Percentiles rank a stretch among this genome's conserved stretches.
Conservation (phyloP, 2,113 vertebrate species). For the Epinephelus cyanopodus region DNA sequence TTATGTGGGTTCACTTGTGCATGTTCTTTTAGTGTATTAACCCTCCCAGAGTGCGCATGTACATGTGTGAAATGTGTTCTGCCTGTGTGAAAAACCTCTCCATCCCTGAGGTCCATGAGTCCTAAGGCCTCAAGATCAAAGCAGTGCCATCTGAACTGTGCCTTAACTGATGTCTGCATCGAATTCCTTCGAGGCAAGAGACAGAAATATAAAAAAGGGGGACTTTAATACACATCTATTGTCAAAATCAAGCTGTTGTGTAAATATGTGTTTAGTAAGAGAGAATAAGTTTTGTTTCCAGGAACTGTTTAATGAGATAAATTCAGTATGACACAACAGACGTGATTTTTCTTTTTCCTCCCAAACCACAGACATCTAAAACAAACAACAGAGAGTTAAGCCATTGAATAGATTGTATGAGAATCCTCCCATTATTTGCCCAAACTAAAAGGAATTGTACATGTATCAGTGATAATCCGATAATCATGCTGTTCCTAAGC, state of each 20-base stretch:
- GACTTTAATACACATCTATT: not conserved
- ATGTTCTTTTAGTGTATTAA: constrained; percentile 48
- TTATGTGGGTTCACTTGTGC: constrained; percentile 56
- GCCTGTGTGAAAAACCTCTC: constrained; percentile 31
- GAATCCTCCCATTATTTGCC: constrained; percentile 94
- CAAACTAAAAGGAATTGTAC: constrained; percentile 90
- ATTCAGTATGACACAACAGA: constrained; percentile 1
- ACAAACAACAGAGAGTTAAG: constrained; percentile 64
- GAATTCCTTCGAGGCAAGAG: constrained; percentile 1
- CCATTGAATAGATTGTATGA: constrained; percentile 83
- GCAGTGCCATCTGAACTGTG: constrained; percentile 58
- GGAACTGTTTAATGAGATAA: not conserved
- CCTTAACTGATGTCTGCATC: constrained; percentile 16
- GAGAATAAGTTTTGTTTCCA: constrained; percentile 12
- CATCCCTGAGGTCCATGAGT: constrained; percentile 30
- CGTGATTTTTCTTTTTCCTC: no score
- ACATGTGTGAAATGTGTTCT: constrained; percentile 18
- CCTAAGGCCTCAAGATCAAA: constrained; percentile 75
- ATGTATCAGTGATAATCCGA: constrained; percentile 89
- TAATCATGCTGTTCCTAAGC: constrained; percentile 91
- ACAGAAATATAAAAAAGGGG: not conserved
- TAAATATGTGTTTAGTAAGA: constrained; percentile 9
- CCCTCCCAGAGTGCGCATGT: constrained; percentile 10
- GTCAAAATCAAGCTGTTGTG: not conserved
- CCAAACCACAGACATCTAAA: constrained; percentile 32